Percentiles rank a stretch among this genome's conserved stretches.
These are phyloP conservation scores for Drosophila pegasa DNA, from an alignment of 2,888 invertebrate species.

Conservation along the genomic window DNA sequence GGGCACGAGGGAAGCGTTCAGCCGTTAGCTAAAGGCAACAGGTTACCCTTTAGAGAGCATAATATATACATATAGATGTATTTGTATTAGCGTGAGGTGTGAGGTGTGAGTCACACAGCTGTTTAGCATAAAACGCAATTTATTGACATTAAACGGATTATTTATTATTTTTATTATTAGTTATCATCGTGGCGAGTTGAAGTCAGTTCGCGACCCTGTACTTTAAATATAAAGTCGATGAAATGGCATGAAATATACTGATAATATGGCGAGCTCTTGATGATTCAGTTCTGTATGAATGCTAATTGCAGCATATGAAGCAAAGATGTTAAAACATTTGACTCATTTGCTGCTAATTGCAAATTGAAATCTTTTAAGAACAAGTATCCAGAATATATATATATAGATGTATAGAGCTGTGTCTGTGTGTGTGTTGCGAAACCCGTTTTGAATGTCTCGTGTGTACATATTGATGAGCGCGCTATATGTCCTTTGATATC, in stretches of 20 bases:
- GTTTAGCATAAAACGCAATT: slow-evolving; percentile 35
- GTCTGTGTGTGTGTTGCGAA: not conserved
- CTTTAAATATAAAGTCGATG: slow-evolving; percentile 6
- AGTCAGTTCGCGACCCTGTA: not conserved
- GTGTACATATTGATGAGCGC: slow-evolving; percentile 25
- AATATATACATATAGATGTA: no score
- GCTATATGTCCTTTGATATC: slow-evolving; percentile 8
- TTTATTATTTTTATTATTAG: slow-evolving; percentile 14
- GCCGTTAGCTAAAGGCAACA: slow-evolving; percentile 45
- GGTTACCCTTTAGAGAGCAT: slow-evolving; percentile 42
- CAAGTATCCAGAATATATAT: not conserved
- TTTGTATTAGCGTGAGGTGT: slow-evolving; percentile 22
- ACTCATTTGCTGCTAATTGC: slow-evolving; percentile 11
- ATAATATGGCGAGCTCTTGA: not conserved
- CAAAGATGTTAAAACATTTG: slow-evolving; percentile 20
- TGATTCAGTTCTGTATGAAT: slow-evolving; percentile 29
- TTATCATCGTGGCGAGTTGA: slow-evolving; percentile 13
- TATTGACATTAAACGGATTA: slow-evolving; percentile 20
- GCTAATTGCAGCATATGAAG: slow-evolving; percentile 36
- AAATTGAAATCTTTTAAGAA: slow-evolving; percentile 16
- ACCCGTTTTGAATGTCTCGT: not conserved
- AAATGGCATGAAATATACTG: slow-evolving; percentile 16
- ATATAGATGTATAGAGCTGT: not conserved
- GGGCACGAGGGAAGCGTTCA: slow-evolving; percentile 24
- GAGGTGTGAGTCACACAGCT: slow-evolving; percentile 41